These are phyloP conservation scores for Ptychadena robeensis DNA, from an alignment of 2,797 vertebrate genomes.

Conservation along the genomic window DNA sequence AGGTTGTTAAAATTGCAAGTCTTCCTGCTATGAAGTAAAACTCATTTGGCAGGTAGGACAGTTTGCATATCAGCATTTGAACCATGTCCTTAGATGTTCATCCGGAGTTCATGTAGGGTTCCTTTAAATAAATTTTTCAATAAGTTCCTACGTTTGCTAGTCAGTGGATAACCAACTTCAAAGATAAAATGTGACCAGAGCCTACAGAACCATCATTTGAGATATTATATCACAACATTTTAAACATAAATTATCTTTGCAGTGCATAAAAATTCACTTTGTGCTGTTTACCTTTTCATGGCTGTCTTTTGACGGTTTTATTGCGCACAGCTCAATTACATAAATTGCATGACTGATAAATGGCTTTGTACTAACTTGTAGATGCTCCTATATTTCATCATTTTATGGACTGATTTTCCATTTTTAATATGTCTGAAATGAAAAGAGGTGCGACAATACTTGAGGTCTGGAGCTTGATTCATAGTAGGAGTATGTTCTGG, in stretches of 20 bases:
- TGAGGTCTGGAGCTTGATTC: conserved; percentile 16
- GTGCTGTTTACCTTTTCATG: conserved; percentile 11
- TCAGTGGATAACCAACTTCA: background rate
- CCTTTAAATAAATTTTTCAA: background rate
- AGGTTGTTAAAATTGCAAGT: too few relatives aligned
- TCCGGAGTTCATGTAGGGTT: background rate
- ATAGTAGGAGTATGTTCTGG: background rate
- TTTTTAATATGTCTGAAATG: conserved; percentile 3
- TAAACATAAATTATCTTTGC: background rate
- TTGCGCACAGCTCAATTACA: conserved; percentile 10
- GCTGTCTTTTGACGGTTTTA: background rate
- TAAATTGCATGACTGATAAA: conserved; percentile 9
- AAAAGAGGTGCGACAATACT: background rate
- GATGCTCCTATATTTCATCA: conserved; percentile 20
- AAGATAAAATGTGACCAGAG: background rate
- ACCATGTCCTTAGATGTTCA: too few relatives aligned
- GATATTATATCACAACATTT: background rate
- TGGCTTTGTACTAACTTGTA: background rate
- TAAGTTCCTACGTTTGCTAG: background rate
- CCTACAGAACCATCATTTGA: background rate
- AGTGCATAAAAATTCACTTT: conserved; percentile 10
- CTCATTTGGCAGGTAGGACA: too few relatives aligned
- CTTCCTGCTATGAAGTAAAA: too few relatives aligned
- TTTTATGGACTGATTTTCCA: conserved; percentile 9
- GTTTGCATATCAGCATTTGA: too few relatives aligned